phyloP scores from a whole-genome alignment of 2,888 invertebrate species.

The Hedya salicella region DNA sequence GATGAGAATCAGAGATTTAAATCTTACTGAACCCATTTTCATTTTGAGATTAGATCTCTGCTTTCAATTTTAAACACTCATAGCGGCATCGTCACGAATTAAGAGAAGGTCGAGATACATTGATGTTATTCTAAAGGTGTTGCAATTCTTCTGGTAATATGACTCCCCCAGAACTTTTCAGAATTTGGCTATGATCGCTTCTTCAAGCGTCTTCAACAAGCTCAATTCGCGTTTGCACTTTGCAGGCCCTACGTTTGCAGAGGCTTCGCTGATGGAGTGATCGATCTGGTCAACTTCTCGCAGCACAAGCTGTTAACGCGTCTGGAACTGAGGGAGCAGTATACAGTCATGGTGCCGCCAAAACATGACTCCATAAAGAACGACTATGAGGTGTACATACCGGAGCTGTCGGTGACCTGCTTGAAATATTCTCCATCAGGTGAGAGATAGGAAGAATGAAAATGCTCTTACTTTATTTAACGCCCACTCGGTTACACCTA shows the following conservation, averaged over 20 bases:
- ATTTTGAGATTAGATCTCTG: too few species aligned
- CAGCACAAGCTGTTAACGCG: conserved; percentile 62
- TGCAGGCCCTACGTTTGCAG: conserved; percentile 76
- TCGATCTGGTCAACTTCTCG: conserved; percentile 76
- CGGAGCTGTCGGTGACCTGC: conserved; percentile 67
- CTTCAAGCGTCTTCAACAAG: too few species aligned
- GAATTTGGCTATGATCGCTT: too few species aligned
- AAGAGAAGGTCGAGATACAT: too few species aligned
- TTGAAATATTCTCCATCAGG: conserved; percentile 85
- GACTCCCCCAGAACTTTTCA: too few species aligned
- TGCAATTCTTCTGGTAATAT: too few species aligned
- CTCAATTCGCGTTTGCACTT: conserved; percentile 34
- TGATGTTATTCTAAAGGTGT: too few species aligned
- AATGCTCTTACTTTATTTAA: background rate
- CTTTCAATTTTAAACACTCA: too few species aligned
- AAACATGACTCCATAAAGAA: conserved; percentile 67
- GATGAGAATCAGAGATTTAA: too few species aligned
- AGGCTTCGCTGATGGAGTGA: conserved; percentile 76
- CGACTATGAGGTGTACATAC: conserved; percentile 58
- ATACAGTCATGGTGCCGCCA: conserved; percentile 64
- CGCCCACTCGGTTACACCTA: too few species aligned
- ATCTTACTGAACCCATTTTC: too few species aligned
- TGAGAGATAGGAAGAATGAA: conserved; percentile 48
- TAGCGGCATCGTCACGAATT: too few species aligned
- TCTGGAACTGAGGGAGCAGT: conserved; percentile 64